phyloP scores from a whole-genome alignment of 2,113 vertebrate genomes.

The Myrmecophaga tridactyla region DNA sequence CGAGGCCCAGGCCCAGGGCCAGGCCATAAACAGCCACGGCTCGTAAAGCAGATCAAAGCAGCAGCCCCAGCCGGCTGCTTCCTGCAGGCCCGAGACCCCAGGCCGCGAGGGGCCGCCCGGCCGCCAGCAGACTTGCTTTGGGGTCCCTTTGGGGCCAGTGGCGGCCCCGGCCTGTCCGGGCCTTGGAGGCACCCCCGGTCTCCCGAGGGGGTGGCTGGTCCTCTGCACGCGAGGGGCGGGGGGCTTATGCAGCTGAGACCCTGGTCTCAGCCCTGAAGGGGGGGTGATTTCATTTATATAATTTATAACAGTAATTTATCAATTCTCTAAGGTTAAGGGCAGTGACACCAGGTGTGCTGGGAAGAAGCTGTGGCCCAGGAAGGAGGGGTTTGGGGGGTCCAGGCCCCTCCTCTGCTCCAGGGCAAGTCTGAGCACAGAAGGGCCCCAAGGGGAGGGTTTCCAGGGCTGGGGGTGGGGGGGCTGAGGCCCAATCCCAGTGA shows the following conservation, averaged over 20 bases:
- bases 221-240: no score
- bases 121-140: background rate
- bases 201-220: background rate
- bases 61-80: slow-evolving; percentile 78
- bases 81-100: slow-evolving; percentile 67
- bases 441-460: no score
- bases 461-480: no score
- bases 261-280: background rate
- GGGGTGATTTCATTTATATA: background rate
- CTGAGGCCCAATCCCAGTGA: no score
- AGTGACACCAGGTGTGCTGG: background rate
- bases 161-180: background rate
- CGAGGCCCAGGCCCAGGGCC: slow-evolving; percentile 84
- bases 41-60: slow-evolving; percentile 87
- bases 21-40: slow-evolving; percentile 83
- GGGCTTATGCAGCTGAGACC: no score
- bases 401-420: no score
- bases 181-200: background rate
- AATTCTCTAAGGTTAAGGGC: background rate
- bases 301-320: background rate
- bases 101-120: background rate
- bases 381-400: no score
- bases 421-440: no score
- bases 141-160: background rate
- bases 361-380: background rate